Conservation (phyloP, 2,888 invertebrate genomes). For the Tenthredo mesomela region DNA sequence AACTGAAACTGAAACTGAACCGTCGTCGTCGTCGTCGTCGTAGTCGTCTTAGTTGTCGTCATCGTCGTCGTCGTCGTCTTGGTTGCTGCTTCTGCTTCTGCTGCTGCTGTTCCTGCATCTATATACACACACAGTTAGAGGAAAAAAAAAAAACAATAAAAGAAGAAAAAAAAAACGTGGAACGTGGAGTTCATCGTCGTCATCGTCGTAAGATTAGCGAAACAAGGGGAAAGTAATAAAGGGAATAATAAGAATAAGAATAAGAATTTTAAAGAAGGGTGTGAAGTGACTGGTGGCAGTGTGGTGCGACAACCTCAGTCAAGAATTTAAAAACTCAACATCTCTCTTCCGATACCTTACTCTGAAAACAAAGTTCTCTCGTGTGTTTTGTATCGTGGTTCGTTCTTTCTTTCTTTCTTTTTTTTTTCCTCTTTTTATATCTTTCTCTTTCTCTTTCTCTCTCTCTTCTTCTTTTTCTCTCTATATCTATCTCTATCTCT, state of each 20-base stretch:
- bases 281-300: neutral
- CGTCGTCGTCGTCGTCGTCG: neutral
- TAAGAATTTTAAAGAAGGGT: neutral
- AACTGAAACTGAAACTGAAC: constrained; percentile 11
- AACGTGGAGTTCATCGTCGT: constrained; percentile 1
- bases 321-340: constrained; percentile 10
- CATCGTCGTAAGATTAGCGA: neutral
- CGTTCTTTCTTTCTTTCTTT: neutral
- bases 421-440: neutral
- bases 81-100: neutral
- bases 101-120: constrained; percentile 20
- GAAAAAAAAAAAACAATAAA: too few species aligned
- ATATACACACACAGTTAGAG: neutral
- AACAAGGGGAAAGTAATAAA: neutral
- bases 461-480: neutral
- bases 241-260: neutral
- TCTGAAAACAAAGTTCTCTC: neutral
- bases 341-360: neutral
- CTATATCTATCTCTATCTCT: neutral
- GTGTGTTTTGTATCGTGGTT: constrained; percentile 16
- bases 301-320: constrained; percentile 18
- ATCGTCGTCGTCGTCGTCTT: neutral
- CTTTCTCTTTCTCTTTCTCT: neutral
- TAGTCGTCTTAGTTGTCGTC: neutral
- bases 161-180: neutral